A percentile compares a stretch with the other conserved stretches of the same genome.
phyloP scores from a whole-genome alignment of 2,113 vertebrate genomes.

The Poicephalus gulielmi region DNA sequence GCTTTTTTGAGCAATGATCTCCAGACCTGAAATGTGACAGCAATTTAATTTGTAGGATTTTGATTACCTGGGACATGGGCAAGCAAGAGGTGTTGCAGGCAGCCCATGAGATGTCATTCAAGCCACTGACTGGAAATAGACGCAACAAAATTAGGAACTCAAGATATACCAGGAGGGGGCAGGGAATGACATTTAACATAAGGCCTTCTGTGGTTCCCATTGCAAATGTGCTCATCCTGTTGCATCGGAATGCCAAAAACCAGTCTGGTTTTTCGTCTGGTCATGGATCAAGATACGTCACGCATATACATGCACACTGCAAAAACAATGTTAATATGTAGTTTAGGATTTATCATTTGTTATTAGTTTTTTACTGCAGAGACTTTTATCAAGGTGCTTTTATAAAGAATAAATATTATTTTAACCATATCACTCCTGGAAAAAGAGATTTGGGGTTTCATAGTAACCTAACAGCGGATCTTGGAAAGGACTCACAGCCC shows the following conservation, averaged over 20 bases:
- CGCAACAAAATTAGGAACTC: background rate
- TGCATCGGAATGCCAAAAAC: background rate
- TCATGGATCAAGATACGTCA: accelerated
- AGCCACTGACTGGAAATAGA: background rate
- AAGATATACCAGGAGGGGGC: background rate
- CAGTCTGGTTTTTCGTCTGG: background rate
- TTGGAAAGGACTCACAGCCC: background rate
- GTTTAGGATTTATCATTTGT: background rate
- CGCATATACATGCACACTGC: background rate
- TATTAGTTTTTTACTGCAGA: background rate
- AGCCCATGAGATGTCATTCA: background rate
- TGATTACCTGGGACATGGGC: background rate
- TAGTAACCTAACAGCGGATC: background rate
- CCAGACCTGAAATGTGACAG: background rate
- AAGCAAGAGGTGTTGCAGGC: background rate
- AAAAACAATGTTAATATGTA: background rate
- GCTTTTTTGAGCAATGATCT: background rate
- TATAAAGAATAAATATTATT: background rate
- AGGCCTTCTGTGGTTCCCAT: background rate
- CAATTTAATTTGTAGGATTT: background rate
- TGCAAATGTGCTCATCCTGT: background rate
- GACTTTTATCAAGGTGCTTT: background rate
- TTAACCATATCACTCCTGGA: background rate
- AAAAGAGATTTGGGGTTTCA: background rate
- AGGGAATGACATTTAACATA: background rate